Base-by-base conservation (phyloP, 2,113 vertebrate genomes). In the Alexandromys fortis region DNA sequence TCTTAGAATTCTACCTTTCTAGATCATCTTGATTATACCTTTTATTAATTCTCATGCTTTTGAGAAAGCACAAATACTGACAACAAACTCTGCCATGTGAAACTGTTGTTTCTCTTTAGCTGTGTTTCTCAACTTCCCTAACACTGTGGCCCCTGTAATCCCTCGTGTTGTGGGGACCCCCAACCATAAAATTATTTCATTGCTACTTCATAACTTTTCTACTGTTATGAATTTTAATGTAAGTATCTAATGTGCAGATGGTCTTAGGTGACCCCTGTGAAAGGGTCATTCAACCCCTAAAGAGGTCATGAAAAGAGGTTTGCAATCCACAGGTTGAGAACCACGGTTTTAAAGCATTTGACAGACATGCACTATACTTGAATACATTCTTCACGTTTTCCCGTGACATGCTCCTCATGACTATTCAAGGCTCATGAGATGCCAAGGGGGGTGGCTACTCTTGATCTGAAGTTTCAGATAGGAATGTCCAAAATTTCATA, bases 401-500 rank as follows among this genome's bases (percentile, higher is more conserved):
- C 47, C 24, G 45, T 79, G 49, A 38, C 2, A 7, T 47, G 52
- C 45, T 86, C 47, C 65, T 86, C 49, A 77, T 83, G 81, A 52
- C 7, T 5, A 42, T 42, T 52, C 86, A 81, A 63, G 45, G 42
- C 24, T 68, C 35, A 47, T 24, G 14, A 33, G 47, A 78, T 38
- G 19, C 61, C 7, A 35, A 83, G 26, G 4, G 3, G 47, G 55
- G 58, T 14, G 78, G 55, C 68, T 45, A 73, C 28, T 90, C 92
- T 90, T 22, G 63, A 22, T 33, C 8, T 73, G 24, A 93, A 79
- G 22, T 30, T 90, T 81, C n/a, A 90, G 45, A 89, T 16, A 13
- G 47, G 91, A 87, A 10, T 49, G 19, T 92, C 21, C 52, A 91
- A 83, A 94, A 94, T 68, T 94, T 91, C 16, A 61, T 30, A 72